Evolutionary conservation across 2,888 invertebrate genomes (phyloP), one percentile per base, ranked within the genome.

Genomic region (Spicauda simplicius): DNA sequence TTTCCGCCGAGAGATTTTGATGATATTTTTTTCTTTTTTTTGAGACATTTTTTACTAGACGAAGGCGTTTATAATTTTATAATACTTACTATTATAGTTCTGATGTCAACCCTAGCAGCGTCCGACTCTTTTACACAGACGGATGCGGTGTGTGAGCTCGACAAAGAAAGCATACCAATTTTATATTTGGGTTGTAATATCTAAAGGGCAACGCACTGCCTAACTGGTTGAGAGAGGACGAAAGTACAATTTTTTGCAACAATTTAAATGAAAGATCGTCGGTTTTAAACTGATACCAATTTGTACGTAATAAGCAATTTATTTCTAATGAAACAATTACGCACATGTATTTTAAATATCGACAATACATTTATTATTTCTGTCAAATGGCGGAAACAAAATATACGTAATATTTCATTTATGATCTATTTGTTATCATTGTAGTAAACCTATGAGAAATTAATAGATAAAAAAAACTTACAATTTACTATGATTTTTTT

Each of bases 191-290:
- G 84, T 83, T 83, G 83, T 85, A 86, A 83, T 83, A 79, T 80
- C 78, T 79, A 73, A 79, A 80, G 91, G 90, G 89, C 92, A 91
- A 86, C 86, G 92, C 85, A 90, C 92, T 84, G 86, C 72, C 73
- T 80, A 87, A 90, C 91, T 87, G 89, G 91, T 89, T 87, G 83
- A 78, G 88, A 88, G 83, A 91, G 91, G 92, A 87, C 91, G 89
- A 91, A 91, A 91, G 91, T 91, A 91, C 91, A 82, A 86, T 86
- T 87, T 89, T 84, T 76, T 73, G 76, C 73, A 84, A 83, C 81
- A 79, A 85, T 83, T 85, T 81, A 84, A 87, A 84, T 85, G 85
- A 86, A 86, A 84, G 83, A 85, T 83, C 81, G 80, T 50, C 50
- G 10, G 16, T 18, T 18, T 50, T 48, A 48, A n/a, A 45, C 45